These are phyloP conservation scores for Rhyacophila evoluta DNA, from an alignment of 2,888 invertebrate species.

Conservation along the genomic window DNA sequence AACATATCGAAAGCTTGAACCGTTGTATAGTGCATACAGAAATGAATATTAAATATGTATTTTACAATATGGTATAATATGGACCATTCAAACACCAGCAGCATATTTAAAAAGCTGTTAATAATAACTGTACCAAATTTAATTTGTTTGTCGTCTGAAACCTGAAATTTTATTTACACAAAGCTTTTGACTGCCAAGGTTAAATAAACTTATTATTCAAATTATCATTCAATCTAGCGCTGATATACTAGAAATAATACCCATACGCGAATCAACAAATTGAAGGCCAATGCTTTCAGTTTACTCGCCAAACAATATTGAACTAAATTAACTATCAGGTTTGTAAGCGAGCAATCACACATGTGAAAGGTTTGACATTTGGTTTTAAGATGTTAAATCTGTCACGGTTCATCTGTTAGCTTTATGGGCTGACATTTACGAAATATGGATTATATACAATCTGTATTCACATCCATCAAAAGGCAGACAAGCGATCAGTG, in stretches of 20 bases:
- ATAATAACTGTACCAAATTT: no score
- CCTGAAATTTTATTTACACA: no score
- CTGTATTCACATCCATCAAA: not conserved
- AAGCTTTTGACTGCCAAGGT: no score
- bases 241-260: not conserved
- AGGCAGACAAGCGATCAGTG: not conserved
- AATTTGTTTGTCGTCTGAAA: no score
- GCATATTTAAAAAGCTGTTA: no score
- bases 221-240: not conserved
- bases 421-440: not conserved
- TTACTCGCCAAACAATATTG: not conserved
- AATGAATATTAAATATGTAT: no score
- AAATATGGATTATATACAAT: not conserved
- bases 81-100: no score
- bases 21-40: no score
- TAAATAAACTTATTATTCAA: no score
- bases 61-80: no score
- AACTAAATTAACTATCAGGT: not conserved
- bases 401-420: not conserved
- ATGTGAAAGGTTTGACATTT: constrained; percentile 2
- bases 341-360: not conserved
- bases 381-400: not conserved
- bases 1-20: no score
- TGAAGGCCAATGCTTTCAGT: constrained; percentile 9
- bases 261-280: not conserved